These are phyloP conservation scores for Cyprinus carpio DNA, from an alignment of 2,113 vertebrate species.

Conservation along the genomic window DNA sequence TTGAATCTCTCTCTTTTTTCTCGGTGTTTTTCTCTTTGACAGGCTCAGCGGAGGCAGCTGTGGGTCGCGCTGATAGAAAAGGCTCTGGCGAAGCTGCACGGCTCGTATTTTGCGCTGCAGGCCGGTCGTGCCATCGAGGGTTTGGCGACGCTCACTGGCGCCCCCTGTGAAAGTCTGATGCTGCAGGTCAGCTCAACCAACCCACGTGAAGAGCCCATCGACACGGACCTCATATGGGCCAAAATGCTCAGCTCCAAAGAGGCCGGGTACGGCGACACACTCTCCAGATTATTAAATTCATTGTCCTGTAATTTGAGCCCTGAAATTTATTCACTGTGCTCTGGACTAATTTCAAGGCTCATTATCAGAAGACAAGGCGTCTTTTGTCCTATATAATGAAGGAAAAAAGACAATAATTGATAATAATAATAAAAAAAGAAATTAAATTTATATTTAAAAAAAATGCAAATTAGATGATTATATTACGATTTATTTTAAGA, in stretches of 20 bases:
- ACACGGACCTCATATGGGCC: conserved; percentile 99
- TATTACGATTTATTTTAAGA: too few relatives aligned
- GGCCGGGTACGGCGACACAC: conserved; percentile 84
- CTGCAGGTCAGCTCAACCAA: conserved; percentile 99
- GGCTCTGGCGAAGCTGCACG: conserved; percentile 96
- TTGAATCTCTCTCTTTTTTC: not conserved
- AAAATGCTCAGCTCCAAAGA: conserved; percentile 99
- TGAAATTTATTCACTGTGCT: not conserved
- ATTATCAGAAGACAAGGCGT: not conserved
- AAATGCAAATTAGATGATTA: too few relatives aligned
- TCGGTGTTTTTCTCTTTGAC: not conserved
- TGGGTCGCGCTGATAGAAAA: conserved; percentile 99
- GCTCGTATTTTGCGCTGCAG: conserved; percentile 98
- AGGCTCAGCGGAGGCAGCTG: conserved; percentile 98
- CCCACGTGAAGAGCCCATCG: conserved; percentile 95
- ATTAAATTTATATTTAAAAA: too few relatives aligned
- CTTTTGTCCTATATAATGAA: not conserved
- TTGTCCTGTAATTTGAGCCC: not conserved
- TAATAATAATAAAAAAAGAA: too few relatives aligned
- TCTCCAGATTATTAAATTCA: not conserved
- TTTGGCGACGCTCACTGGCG: conserved; percentile 94
- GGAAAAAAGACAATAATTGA: not conserved
- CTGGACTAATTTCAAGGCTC: not conserved
- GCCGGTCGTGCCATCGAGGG: conserved; percentile 97
- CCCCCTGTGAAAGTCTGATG: conserved; percentile 97